Base-by-base conservation (phyloP, 2,797 vertebrate species). In the Bucorvus abyssinicus region DNA sequence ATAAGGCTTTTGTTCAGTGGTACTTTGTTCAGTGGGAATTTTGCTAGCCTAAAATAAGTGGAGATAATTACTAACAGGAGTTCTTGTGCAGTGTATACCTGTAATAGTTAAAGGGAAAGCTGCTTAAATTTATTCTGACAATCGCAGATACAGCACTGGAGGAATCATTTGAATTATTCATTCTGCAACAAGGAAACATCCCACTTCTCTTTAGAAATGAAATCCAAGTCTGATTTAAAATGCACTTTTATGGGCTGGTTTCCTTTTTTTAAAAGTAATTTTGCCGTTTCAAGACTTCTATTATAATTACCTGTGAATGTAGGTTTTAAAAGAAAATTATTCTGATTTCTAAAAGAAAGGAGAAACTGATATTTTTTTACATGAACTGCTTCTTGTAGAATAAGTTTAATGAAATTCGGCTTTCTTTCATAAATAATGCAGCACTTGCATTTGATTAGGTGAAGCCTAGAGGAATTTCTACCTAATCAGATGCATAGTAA, bases 361-460 rank as follows among this genome's bases (percentile, higher is more conserved):
- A 89, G 56, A 94, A 96, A 91, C 52, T 76, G 65, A n/a, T 84
- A 75, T 90, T 70, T 87, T 93, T 89, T 81, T 59, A 85, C 61
- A 67, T 42, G 32, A 87, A 50, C 90, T 93, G 78, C 50, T 87
- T 92, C 65, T 96, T 95, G 83, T 74, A 95, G 86, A 96, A 67
- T 76, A 83, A 57, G 64, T 95, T 97, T 95, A 95, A 96, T 97
- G 95, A 97, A 96, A 95, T 97, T 95, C 95, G 91, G 70, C 76
- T 97, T 95, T 76, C 90, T 97, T 97, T 97, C 96, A 97, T 97
- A 97, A 97, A 97, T 97, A 97, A 97, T 97, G 94, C 95, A 97
- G 45, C 71, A 77, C 86, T 97, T 95, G 84, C 86, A 86, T 55
- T 77, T 95, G 82, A 96, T 97, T 96, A 97, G 90, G 90, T 92